These are phyloP conservation scores for Cyrtorhinus lividipennis DNA, from an alignment of 1,140 invertebrate species.

Conservation along the genomic window DNA sequence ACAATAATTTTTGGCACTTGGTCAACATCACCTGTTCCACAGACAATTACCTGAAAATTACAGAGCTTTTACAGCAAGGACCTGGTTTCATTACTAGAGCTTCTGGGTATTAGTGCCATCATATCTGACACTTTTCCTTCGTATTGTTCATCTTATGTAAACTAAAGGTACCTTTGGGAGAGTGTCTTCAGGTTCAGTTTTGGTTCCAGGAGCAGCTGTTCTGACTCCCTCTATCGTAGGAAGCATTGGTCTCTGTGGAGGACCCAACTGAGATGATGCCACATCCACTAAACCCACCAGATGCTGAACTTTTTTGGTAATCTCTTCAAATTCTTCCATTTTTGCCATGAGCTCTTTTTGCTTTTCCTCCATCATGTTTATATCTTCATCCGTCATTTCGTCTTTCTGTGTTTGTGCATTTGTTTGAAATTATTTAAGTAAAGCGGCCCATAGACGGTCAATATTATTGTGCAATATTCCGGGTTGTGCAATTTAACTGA, in stretches of 20 bases:
- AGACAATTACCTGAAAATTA: constrained; percentile 3
- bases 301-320: constrained; percentile 29
- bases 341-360: constrained; percentile 28
- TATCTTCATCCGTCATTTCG: constrained; percentile 30
- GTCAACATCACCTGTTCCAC: not conserved
- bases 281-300: constrained; percentile 28
- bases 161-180: not conserved
- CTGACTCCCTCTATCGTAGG: constrained; percentile 2
- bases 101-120: not conserved
- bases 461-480: no score
- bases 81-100: not conserved
- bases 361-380: constrained; percentile 25
- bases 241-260: constrained; percentile 3
- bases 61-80: not conserved
- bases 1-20: constrained; percentile 21
- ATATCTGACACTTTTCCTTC: not conserved
- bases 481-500: no score
- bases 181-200: constrained; percentile 25
- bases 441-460: no score
- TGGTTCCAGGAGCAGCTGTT: not conserved
- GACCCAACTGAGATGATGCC: constrained; percentile 17
- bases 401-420: constrained; percentile 27
- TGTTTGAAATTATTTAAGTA: not conserved
- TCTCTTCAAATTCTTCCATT: constrained; percentile 29
- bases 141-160: not conserved